phyloP scores from a whole-genome alignment of 2,113 vertebrate genomes.

The Microtus montanus region DNA sequence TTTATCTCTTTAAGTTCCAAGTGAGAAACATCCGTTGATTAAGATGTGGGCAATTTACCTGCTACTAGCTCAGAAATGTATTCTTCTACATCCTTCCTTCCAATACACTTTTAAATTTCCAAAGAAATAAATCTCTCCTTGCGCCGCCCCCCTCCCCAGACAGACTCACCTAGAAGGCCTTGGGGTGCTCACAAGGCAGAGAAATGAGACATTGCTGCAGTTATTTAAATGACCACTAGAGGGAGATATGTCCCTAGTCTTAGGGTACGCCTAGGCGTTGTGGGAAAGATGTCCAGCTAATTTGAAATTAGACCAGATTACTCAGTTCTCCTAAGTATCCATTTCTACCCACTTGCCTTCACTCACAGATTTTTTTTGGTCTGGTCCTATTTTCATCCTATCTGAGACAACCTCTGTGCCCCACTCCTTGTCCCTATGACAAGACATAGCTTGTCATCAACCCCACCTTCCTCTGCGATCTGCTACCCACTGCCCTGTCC shows the following conservation, averaged over 20 bases:
- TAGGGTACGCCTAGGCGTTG: background rate
- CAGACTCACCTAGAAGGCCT: background rate
- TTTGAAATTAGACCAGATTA: background rate
- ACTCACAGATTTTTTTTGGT: background rate
- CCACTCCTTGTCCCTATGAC: background rate
- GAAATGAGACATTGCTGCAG: background rate
- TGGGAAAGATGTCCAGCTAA: background rate
- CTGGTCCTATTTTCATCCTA: background rate
- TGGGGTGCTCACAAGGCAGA: background rate
- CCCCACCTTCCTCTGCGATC: background rate
- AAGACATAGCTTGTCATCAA: background rate
- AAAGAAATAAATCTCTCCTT: background rate
- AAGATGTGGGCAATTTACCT: background rate
- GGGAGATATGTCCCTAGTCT: background rate
- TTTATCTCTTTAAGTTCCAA: background rate
- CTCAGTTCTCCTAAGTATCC: background rate
- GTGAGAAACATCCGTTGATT: background rate
- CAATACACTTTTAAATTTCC: background rate
- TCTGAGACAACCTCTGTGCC: background rate
- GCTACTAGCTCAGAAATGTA: background rate
- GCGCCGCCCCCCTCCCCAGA: accelerated
- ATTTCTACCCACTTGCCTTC: too few relatives aligned
- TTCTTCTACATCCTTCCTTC: background rate
- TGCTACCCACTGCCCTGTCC: background rate
- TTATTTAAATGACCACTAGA: background rate